Conservation (phyloP, 2,797 vertebrate genomes). For the Syngnathus acus region DNA sequence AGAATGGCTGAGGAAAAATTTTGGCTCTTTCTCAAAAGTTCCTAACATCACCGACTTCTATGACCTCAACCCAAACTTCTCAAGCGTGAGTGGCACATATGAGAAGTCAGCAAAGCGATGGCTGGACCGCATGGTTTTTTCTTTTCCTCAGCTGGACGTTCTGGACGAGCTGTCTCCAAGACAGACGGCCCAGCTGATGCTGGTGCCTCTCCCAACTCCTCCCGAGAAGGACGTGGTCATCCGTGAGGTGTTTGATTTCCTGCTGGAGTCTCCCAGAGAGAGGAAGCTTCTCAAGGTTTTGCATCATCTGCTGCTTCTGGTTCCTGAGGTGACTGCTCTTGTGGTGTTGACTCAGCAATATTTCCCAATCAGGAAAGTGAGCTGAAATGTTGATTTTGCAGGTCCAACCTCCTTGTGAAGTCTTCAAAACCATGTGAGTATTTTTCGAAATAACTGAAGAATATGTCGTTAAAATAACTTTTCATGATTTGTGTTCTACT, state of each 20-base stretch:
- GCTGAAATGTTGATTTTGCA: slow-evolving; percentile 13
- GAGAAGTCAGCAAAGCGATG: neutral
- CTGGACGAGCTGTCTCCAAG: slow-evolving; percentile 39
- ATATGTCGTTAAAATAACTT: neutral
- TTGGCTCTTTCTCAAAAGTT: slow-evolving; percentile 59
- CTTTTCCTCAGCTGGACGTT: slow-evolving; percentile 45
- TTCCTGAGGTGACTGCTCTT: slow-evolving; percentile 23
- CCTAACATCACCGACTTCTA: slow-evolving; percentile 58
- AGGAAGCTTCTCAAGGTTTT: slow-evolving; percentile 29
- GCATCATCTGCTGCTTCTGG: slow-evolving; percentile 1
- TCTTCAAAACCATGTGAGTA: slow-evolving; percentile 54
- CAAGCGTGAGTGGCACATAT: slow-evolving; percentile 52
- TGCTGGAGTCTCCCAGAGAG: slow-evolving; percentile 27
- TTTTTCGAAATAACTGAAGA: neutral
- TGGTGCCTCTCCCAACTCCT: slow-evolving; percentile 40
- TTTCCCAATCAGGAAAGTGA: neutral
- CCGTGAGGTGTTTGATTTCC: slow-evolving; percentile 53
- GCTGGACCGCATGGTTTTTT: neutral
- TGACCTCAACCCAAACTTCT: slow-evolving; percentile 54
- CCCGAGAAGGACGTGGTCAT: slow-evolving; percentile 44
- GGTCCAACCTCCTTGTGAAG: slow-evolving; percentile 33
- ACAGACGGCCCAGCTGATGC: slow-evolving; percentile 55
- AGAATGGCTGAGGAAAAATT: slow-evolving; percentile 60
- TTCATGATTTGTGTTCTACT: neutral
- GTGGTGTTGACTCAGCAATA: neutral